Evolutionary conservation across 2,797 vertebrate species (phyloP), one percentile per base, ranked within the genome.

Genomic region (Platalea minor): DNA sequence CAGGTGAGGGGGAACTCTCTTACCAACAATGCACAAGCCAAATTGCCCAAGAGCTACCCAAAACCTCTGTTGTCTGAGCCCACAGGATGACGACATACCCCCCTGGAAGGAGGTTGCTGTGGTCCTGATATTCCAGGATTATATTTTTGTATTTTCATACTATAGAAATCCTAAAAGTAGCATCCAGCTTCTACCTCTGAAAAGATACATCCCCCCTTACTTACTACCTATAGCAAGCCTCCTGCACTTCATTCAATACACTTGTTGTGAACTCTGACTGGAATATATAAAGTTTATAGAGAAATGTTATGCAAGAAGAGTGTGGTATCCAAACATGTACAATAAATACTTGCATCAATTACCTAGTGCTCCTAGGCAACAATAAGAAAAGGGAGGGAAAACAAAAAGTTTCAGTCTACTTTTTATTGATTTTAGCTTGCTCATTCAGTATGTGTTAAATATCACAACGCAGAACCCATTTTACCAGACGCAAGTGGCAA

Each of bases 381-480:
- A 79, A 79, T 53, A 96, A 74, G 50, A 60, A 84, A 93, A 87
- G 29, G 37, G 83, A 83, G 51, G 31, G 37, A 91, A 94, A 87
- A 37, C 17, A 73, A 50, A 93, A 96, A 91, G 85, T 74, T 95
- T 76, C 50, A 63, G n/a, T 74, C 63, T 81, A 51, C 24, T 95
- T 95, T 93, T 90, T 94, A 83, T 85, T 95, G 82, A 96, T 94
- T 65, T 96, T 63, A 53, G 23, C 68, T 89, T 85, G 26, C 78
- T 89, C 94, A 73, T 87, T 95, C 78, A 60, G 50, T 91, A 54
- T 82, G 41, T 89, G 88, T 88, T 97, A 97, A 96, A 94, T 93
- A 48, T 91, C 61, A 12, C 53, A 89, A 69, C 7, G n/a, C 46
- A 94, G 48, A 97, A 93, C 50, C 43, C 73, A 91, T 94, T 95